Base-by-base conservation (phyloP, 2,113 vertebrate species). In the Montifringilla adamsi region DNA sequence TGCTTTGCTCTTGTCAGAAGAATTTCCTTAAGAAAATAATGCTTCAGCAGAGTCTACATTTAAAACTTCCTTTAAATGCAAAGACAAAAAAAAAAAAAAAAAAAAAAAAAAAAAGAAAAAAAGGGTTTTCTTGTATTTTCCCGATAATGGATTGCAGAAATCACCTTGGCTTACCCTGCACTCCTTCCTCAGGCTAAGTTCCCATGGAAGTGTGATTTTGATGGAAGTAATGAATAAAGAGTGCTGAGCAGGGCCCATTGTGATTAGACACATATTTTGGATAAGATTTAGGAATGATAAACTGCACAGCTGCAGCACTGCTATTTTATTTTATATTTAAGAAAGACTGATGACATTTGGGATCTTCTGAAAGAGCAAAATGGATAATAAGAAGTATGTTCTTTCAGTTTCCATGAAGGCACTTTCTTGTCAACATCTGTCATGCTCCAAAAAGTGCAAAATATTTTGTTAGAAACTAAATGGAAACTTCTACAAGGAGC, bases 261-360 rank as follows among this genome's bases (percentile, higher is more conserved):
- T 85, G 85, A 75, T 89, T 85, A 83, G 84, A 70, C 46, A 35
- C 0, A 0, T 72, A 20, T 47, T 90, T 83, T 92, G 46, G 39
- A 86, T 92, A 91, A 80, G 50, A 66, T 96, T 91, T 89, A 84
- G 68, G 73, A 95, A 86, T 92, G 85, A 96, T 92, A 68, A 97
- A 96, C 92, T 94, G 87, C 84, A 91, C 56, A 62, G 75, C 39
- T 90, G 70, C 75, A 87, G 67, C 75, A 75, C 69, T 95, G 68
- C 68, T 72, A 2, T 73, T 95, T 94, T 89, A 85, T 89, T 94
- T 90, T 74, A 44, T 81, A 69, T 93, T 94, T 93, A 93, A 92
- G 94, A 64, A 87, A 94, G 78, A 59, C 90, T 18, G 55, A 37
- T 90, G 73, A 67, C 59, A 56, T 90, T 85, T 89, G 63, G 49